Base-by-base conservation (phyloP, 2,113 vertebrate genomes). In the Epinephelus cyanopodus region DNA sequence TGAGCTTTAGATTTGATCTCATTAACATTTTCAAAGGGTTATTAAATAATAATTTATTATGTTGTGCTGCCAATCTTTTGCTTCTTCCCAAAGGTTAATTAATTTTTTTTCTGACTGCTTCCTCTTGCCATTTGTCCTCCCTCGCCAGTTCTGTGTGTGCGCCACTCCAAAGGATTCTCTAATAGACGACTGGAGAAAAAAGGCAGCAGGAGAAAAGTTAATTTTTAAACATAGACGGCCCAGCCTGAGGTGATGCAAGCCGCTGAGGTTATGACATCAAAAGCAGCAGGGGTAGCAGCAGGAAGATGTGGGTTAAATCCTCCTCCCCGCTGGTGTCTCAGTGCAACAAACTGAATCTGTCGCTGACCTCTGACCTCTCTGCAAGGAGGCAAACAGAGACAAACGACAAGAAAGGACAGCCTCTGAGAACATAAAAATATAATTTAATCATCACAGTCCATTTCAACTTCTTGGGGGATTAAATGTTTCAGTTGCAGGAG, bases 61-160 rank as follows among this genome's bases (percentile, higher is more conserved):
- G 29, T 56, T 69, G 17, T 48, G 52, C 77, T 74, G 80, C 52
- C 79, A 73, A 25, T 83, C 75, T 42, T 78, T 82, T 39, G 21
- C 72, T 29, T 33, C 52, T 13, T 81, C 72, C 47, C 11, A 73
- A 88, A 88, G 81, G 83, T 91, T 86, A 86, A 86, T 90, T 52
- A 50, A 77, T 80, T 68, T 70, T 52, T 60, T 58, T 67, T 69
- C 42, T 11, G 21, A 39, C 54, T 0, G 33, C 39, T 70, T 65
- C 39, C 74, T 77, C 62, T 19, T 48, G 37, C 66, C 61, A 21
- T 64, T 80, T 53, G 62, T 57, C 53, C 42, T 77, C 65, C 27
- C 19, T 69, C 25, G 2, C 23, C 17, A 9, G 2, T n/a, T 62
- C 61, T 45, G 25, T 68, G 64, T 68, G 53, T 21, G 62, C 23